phyloP scores from a whole-genome alignment of 2,113 vertebrate genomes.

The Scartelaos histophorus region DNA sequence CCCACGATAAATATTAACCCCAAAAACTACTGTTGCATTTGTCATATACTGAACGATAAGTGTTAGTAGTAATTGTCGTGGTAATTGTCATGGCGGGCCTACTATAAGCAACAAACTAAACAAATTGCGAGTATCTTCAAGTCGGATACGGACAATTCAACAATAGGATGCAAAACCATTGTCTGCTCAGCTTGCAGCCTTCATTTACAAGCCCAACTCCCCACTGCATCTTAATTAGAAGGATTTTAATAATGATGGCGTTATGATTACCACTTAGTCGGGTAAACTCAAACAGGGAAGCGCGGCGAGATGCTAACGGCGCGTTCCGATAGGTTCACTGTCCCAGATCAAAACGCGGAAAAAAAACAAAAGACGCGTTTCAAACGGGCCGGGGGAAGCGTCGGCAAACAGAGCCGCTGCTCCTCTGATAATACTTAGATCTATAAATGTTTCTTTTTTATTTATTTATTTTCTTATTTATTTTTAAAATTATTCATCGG shows the following conservation, averaged over 20 bases:
- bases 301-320: slow-evolving; percentile 61
- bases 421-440: slow-evolving; percentile 78
- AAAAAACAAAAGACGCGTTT: slow-evolving; percentile 74
- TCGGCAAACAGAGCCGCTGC: slow-evolving; percentile 70
- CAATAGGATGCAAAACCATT: slow-evolving; percentile 29
- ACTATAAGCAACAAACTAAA: background rate
- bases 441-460: slow-evolving; percentile 82
- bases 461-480: slow-evolving; percentile 82
- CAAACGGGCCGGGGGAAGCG: slow-evolving; percentile 68
- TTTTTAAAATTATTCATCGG: slow-evolving; percentile 84
- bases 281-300: slow-evolving; percentile 60
- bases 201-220: slow-evolving; percentile 44
- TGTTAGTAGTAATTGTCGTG: too few species aligned
- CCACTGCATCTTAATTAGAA: slow-evolving; percentile 41
- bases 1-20: too few species aligned
- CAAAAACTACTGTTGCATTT: too few species aligned
- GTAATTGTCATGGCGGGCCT: too few species aligned
- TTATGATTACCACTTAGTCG: slow-evolving; percentile 63
- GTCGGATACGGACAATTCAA: background rate
- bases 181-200: slow-evolving; percentile 38
- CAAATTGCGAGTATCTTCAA: background rate
- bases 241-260: slow-evolving; percentile 43
- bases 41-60: too few species aligned
- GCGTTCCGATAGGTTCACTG: slow-evolving; percentile 73
- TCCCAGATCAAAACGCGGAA: slow-evolving; percentile 78